A percentile compares a stretch with the other conserved stretches of the same genome.
Evolutionary conservation across 2,888 invertebrate species (phyloP).

Genomic region (Drepanosiphum platanoidis): DNA sequence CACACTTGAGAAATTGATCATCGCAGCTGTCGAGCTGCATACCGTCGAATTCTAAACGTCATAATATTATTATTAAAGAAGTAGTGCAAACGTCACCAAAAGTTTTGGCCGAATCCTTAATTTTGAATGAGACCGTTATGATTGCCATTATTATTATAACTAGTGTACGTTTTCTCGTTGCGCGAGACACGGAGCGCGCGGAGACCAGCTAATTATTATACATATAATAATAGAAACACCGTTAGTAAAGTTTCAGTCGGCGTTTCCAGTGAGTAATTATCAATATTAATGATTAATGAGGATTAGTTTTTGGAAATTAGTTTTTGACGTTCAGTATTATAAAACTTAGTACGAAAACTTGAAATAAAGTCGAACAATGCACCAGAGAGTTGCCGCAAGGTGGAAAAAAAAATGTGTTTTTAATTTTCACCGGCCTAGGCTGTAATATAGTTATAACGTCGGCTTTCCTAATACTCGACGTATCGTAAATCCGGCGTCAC

Average conservation of each 20-base stretch:
- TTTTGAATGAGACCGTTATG: too few relatives aligned
- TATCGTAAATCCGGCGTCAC: too few relatives aligned
- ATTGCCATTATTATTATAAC: too few relatives aligned
- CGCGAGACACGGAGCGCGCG: background rate
- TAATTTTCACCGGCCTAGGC: background rate
- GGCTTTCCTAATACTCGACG: too few relatives aligned
- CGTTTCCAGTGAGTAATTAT: constrained; percentile 12
- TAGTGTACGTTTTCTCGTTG: too few relatives aligned
- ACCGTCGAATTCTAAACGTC: too few relatives aligned
- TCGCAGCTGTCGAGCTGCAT: too few relatives aligned
- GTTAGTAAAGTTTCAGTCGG: background rate
- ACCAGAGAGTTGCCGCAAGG: background rate
- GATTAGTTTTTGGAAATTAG: constrained; percentile 31
- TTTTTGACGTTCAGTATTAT: constrained; percentile 38
- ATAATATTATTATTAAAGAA: too few relatives aligned
- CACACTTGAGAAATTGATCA: too few relatives aligned
- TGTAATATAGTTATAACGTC: too few relatives aligned
- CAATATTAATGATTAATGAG: constrained; percentile 46
- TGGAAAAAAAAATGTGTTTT: background rate
- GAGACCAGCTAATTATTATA: constrained; percentile 1
- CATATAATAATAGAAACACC: background rate
- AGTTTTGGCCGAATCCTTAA: too few relatives aligned
- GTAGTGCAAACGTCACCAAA: too few relatives aligned
- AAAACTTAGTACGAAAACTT: constrained; percentile 32
- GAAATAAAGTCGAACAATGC: constrained; percentile 39